Evolutionary conservation across 2,113 vertebrate genomes (phyloP), one percentile per base, ranked within the genome.

Genomic region (Petroica traversi): DNA sequence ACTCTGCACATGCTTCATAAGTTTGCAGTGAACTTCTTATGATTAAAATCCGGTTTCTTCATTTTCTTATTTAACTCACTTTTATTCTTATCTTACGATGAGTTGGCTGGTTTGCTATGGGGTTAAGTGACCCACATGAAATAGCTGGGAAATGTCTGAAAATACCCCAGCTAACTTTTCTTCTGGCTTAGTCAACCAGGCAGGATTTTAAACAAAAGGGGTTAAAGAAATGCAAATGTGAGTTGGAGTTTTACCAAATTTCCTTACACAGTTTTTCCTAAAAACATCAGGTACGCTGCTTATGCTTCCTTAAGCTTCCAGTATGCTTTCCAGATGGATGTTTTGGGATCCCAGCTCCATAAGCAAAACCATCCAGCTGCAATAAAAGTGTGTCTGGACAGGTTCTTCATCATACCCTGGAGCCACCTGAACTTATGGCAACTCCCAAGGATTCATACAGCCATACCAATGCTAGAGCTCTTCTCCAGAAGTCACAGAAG

Each of bases 281-380:
- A 69, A 89, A 90, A 79, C 41, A 85, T 92, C 45, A 80, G 71
- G 67, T 92, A 64, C 1, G 1, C 71, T 90, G 67, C 83, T 93
- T 93, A 83, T 88, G 54, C 78, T 80, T 94, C 92, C 85, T 88
- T 62, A 79, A 89, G 51, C 85, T 83, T 88, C 66, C 67, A 68
- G 58, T 66, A 49, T 88, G 71, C 62, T 94, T 95, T 93, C 95
- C 95, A 94, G 92, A 92, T 93, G 90, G 77, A 69, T 79, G 75
- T 93, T 95, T 83, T 92, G 67, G 82, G 85, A 93, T 94, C 67
- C 51, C 58, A 85, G 45, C 62, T 85, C 95, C 92, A 74, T 83
- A 88, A 94, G 90, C 74, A 90, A 92, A 95, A 83, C 59, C 71
- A 83, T 76, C 41, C 88, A 90, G 73, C 58, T 62, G 75, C 84